A percentile compares a stretch with the other conserved stretches of the same genome.
These are phyloP conservation scores for Macroramphosus scolopax DNA, from an alignment of 2,797 vertebrate genomes.

Conservation along the genomic window DNA sequence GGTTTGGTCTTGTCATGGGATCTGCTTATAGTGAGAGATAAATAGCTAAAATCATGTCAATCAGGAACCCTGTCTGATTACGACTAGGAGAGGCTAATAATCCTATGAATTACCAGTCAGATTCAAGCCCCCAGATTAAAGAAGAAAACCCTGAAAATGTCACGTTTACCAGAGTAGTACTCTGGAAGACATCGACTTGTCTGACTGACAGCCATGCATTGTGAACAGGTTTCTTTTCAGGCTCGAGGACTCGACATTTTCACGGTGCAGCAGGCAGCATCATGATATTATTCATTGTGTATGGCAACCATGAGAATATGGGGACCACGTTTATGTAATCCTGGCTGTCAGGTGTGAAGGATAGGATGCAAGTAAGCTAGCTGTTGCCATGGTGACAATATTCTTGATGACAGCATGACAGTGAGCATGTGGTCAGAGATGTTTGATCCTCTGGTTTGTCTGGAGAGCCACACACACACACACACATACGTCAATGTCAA, in stretches of 20 bases:
- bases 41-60: no score
- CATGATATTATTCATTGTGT: conserved; percentile 12
- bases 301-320: conserved; percentile 15
- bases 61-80: no score
- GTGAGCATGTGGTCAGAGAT: conserved; percentile 32
- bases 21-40: no score
- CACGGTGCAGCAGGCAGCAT: not conserved
- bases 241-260: not conserved
- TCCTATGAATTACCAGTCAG: no score
- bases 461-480: conserved; percentile 16
- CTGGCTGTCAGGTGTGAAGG: conserved; percentile 19
- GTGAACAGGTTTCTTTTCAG: not conserved
- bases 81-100: no score
- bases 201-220: not conserved
- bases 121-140: not conserved
- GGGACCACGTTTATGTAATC: conserved; percentile 14
- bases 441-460: conserved; percentile 43
- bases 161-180: not conserved
- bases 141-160: not conserved
- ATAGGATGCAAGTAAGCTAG: conserved; percentile 8
- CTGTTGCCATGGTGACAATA: conserved; percentile 36
- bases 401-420: conserved; percentile 45
- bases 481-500: no score
- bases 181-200: not conserved
- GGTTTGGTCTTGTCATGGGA: no score